A percentile compares a stretch with the other conserved stretches of the same genome.
phyloP scores from a whole-genome alignment of 92 coral and sea anemone genomes.

The Zoanthus gigantus region DNA sequence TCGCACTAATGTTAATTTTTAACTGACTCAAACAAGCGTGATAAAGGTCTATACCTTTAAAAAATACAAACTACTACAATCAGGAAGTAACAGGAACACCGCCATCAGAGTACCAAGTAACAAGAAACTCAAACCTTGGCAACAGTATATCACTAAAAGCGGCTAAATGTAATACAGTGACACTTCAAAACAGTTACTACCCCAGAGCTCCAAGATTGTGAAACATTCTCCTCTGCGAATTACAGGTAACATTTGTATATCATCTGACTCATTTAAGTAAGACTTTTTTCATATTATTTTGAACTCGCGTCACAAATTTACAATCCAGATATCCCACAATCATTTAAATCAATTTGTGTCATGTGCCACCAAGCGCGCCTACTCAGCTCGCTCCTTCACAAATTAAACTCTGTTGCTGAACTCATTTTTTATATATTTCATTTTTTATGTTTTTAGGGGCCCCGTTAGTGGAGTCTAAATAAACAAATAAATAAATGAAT shows the following conservation, averaged over 20 bases:
- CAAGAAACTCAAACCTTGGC: not conserved
- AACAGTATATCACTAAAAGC: constrained; percentile 12
- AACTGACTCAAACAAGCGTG: too few species aligned
- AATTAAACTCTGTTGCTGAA: too few species aligned
- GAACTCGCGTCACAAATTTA: not conserved
- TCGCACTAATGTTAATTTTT: too few species aligned
- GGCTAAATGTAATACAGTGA: too few species aligned
- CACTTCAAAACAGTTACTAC: constrained; percentile 49
- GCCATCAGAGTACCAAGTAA: not conserved
- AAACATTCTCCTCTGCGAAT: constrained; percentile 36
- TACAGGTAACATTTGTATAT: too few species aligned
- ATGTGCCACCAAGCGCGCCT: not conserved
- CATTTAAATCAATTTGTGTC: not conserved
- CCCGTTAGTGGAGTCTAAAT: too few species aligned
- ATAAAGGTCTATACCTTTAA: too few species aligned
- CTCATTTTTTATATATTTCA: too few species aligned
- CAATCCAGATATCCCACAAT: not conserved
- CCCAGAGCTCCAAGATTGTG: constrained; percentile 50
- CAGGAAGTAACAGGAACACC: not conserved
- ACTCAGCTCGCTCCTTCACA: too few species aligned
- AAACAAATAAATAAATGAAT: too few species aligned
- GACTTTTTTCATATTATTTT: not conserved
- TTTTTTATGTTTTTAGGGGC: too few species aligned
- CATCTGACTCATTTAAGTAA: not conserved
- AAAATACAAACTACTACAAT: not conserved